Base-by-base conservation (phyloP, 2,888 invertebrate species). In the Lasioglossum vierecki region DNA sequence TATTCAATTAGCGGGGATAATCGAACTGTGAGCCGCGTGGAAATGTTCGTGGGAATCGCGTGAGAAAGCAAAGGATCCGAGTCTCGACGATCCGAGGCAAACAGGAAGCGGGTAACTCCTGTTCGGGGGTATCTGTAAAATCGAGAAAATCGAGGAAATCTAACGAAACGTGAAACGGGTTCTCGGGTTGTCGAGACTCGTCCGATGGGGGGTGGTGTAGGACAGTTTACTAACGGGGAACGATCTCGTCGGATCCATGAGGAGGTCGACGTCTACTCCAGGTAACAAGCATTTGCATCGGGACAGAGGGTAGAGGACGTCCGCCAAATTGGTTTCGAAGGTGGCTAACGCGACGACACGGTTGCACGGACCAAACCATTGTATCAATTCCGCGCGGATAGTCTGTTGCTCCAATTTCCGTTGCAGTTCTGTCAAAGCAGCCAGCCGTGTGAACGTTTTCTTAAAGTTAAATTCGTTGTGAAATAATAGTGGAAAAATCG, bases 391-490 rank as follows among this genome's bases (percentile, higher is more conserved):
- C 82, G 96, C 96, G 93, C 96, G 96, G 86, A 97, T 95, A 88
- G 95, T 95, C 95, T 97, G 96, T 77, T 96, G 95, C 92, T 96
- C 96, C 96, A 96, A 92, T 49, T 94, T 93, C 85, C 93, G 94
- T 86, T 96, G 95, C 73, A 96, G 91, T 73, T 96, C 96, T 72
- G 94, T 92, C 70, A 96, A 92, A 66, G 95, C 95, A 72, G 94
- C 93, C 49, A 95, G 94, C 18, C 94, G 94, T 72, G 93, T 91
- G 89, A 96, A 95, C 82, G 96, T 96, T 95, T 97, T 96, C 91
- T 96, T 95, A 93, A 98, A 98, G 87, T 96, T 96, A 93, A 98
- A 97, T 89, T 96, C 96, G 93, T 98, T 97, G 94, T 97, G 96
- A 93, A 96, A 97, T 73, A 96, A 92, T 11, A 98, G 95, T 0